Percentiles rank a stretch among this genome's conserved stretches.
phyloP scores from a whole-genome alignment of 2,113 vertebrate genomes.

The Mustela nigripes region DNA sequence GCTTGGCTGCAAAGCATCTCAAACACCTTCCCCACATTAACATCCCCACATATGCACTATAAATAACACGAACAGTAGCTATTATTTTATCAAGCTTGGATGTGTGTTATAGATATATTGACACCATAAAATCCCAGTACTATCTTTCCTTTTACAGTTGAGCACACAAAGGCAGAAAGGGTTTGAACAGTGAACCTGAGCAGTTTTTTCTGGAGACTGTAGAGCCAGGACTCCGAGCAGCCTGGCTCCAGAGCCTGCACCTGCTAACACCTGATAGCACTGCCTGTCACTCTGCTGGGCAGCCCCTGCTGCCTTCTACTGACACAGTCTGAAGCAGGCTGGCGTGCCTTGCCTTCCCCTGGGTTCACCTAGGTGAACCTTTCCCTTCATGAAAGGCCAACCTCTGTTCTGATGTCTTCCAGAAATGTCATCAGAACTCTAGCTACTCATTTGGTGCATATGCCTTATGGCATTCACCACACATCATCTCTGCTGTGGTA shows the following conservation, averaged over 20 bases:
- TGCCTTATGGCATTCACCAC: background rate
- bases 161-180: background rate
- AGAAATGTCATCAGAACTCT: background rate
- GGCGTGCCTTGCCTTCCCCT: accelerated
- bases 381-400: background rate
- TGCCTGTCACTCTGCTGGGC: accelerated
- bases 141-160: background rate
- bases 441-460: background rate
- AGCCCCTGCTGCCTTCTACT: accelerated
- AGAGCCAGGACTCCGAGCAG: background rate
- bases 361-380: background rate
- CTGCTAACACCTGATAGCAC: accelerated
- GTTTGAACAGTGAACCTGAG: background rate
- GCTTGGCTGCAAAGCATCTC: background rate
- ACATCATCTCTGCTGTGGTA: background rate
- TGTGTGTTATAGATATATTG: background rate
- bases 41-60: accelerated
- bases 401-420: accelerated
- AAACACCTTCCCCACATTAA: background rate
- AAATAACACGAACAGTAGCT: background rate
- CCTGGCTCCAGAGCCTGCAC: background rate
- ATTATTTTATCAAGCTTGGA: background rate
- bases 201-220: background rate
- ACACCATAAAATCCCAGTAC: background rate
- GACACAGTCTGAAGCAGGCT: too few relatives aligned